Base-by-base conservation (phyloP, 2,113 vertebrate species). In the Asarcornis scutulata region DNA sequence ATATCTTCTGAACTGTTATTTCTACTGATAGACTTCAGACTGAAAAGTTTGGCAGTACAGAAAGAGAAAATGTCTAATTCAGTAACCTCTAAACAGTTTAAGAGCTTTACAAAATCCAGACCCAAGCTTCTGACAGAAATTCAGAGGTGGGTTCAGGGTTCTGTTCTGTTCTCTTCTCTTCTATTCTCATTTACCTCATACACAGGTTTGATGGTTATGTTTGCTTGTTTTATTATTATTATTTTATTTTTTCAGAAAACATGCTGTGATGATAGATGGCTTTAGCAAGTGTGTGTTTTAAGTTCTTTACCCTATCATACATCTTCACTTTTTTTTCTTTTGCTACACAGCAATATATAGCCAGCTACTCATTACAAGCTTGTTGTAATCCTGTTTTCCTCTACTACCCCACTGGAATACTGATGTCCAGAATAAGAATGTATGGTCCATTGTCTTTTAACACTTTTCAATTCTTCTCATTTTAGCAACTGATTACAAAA, bases 401-500 rank as follows among this genome's bases (percentile, higher is more conserved):
- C 50, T 67, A 16, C 44, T 40, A 46, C 11, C 17, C 5, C 34
- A 44, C 22, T 36, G 2, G 1, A 93, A 93, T 56, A 81, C 10
- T 81, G 38, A 55, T 83, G 87, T 71, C 7, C 17, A 53, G 52
- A 85, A 68, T 18, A 83, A 62, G 44, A 83, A 59, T 11, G 11
- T 68, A 48, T 50, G 26, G 18, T 59, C 52, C 4, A 0, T 58
- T 88, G 36, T 72, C 32, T 91, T 94, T 93, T 78, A 84, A 81
- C 80, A 46, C 6, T 32, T 76, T 31, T n/a, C 6, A 14, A 48
- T 79, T 59, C 22, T 80, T 91, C 52, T 88, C 9, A 40, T 77
- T 92, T 95, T 88, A 69, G 5, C 32, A 60, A 56, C 38, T 42
- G 42, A 95, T 86, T 91, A 79, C 60, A 82, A 83, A 91, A 42